Evolutionary conservation across 2,797 vertebrate species (phyloP), one percentile per base, ranked within the genome.

Genomic region (Chaetodon trifasciatus): DNA sequence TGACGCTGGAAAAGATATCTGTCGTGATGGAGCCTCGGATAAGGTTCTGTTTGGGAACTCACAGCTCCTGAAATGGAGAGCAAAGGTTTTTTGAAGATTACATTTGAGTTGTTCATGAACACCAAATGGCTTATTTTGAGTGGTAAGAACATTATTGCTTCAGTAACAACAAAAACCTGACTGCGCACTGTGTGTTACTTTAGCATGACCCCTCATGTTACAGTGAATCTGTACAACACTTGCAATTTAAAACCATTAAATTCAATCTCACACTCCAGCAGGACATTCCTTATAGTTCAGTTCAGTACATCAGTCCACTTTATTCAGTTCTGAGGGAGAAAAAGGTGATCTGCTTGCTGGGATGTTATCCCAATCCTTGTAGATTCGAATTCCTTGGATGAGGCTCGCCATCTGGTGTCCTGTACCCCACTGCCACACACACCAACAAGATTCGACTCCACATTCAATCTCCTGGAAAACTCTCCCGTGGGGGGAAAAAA

Each of bases 1-100:
- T 72, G 62, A 76, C 2, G 57, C 69, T 76, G 66, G 42, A 50
- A 70, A 74, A 62, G 42, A 78, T 62, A 57, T 76, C 35, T 53
- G 62, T 62, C 17, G 12, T 35, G 69, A 70, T 74, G 76, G 50
- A 44, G 58, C 46, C 3, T 2, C 42, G 44, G 63, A 81, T 68
- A 68, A 70, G 13, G 24, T 42, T 81, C 35, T 72, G 79, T 13
- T 47, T 32, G 46, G 64, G 16, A 77, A 65, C 42, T 56, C 24
- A 11, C 4, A 70, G 44, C 46, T 62, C 42, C 16, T 50, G 40
- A 24, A 28, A 35, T 32, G 53, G 77, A 39, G 49, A 64, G 19
- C 23, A 53, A n/a, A 65, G 3, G 15, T 46, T 81, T 78, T 70
- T 80, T 10, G 64, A 49, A 17, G 64, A 58, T 62, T 66, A 53